These are phyloP conservation scores for Merluccius polli DNA, from an alignment of 2,797 vertebrate species.

Conservation along the genomic window DNA sequence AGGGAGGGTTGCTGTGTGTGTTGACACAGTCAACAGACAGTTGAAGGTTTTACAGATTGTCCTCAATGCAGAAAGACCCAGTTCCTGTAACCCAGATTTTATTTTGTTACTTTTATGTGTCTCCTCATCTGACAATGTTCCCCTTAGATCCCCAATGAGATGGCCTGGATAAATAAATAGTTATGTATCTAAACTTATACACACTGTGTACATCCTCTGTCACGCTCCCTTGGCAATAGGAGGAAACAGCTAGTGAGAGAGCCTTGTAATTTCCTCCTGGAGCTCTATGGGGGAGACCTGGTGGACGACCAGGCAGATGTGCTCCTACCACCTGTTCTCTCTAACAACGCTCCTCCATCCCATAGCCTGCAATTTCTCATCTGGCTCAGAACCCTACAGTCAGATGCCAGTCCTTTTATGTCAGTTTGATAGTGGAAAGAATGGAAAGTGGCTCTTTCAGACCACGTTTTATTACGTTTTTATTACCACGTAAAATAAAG, in stretches of 20 bases:
- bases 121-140: no score
- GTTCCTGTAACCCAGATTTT: no score
- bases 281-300: constrained; percentile 5
- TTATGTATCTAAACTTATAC: neutral
- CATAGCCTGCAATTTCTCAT: constrained; percentile 52
- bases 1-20: no score
- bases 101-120: no score
- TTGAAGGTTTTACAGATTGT: neutral
- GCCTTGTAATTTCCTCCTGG: constrained; percentile 51
- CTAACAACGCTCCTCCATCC: constrained; percentile 18
- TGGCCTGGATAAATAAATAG: no score
- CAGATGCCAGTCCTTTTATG: constrained; percentile 19
- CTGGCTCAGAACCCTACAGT: constrained; percentile 2
- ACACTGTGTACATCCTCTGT: neutral
- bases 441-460: constrained; percentile 8
- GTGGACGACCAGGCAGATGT: constrained; percentile 19
- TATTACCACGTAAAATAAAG: neutral
- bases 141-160: no score
- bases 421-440: constrained; percentile 31
- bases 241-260: constrained; percentile 28
- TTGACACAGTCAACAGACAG: neutral
- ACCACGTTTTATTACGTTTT: constrained; percentile 39
- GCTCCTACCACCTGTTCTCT: constrained; percentile 52
- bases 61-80: no score
- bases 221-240: neutral